Evolutionary conservation across 2,113 vertebrate genomes (phyloP), one percentile per base, ranked within the genome.

Genomic region (Dromas ardeola): DNA sequence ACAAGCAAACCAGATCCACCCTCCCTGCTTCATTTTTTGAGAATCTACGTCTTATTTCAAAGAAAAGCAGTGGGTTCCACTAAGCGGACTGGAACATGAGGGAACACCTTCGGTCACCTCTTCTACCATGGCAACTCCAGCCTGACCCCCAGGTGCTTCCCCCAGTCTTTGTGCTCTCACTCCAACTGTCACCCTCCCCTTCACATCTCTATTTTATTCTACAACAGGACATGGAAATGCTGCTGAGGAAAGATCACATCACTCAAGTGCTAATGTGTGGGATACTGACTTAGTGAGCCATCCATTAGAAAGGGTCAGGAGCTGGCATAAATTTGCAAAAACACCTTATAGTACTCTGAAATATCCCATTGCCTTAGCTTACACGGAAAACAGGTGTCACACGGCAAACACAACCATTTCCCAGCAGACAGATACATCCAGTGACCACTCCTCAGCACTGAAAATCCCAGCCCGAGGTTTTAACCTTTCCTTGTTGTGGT

Each of bases 201-300:
- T 82, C 8, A 2, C 25, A 19, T 55, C 34, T 67, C 55, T n/a
- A 15, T 34, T 82, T 32, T 26, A 15, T 32, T 4, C 38, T 27
- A 23, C 61, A 50, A 16, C 0, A 58, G 38, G 36, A 52, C 32
- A 32, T 29, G 22, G 63, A 66, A 62, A 22, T 10, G 21, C 63
- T 66, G 47, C 69, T 62, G 30, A 38, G 36, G 53, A 84, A 76
- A 81, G 38, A 43, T 12, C 27, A 56, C 0, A 1, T 13, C 4
- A 2, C 29, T 38, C 3, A 0, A 56, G 21, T 32, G 55, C 4
- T 23, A 22, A 29, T 1, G 12, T 18, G 27, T n/a, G 23, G 36
- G 34, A 49, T 22, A 34, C 26, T 5, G 3, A 3, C 19, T 38
- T 30, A 50, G 32, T 9, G 19, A 80, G 10, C 34, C 20, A 43